Percentiles rank a stretch among this genome's conserved stretches.
Evolutionary conservation across 2,888 invertebrate genomes (phyloP).

Genomic region (Octodonta nipae): DNA sequence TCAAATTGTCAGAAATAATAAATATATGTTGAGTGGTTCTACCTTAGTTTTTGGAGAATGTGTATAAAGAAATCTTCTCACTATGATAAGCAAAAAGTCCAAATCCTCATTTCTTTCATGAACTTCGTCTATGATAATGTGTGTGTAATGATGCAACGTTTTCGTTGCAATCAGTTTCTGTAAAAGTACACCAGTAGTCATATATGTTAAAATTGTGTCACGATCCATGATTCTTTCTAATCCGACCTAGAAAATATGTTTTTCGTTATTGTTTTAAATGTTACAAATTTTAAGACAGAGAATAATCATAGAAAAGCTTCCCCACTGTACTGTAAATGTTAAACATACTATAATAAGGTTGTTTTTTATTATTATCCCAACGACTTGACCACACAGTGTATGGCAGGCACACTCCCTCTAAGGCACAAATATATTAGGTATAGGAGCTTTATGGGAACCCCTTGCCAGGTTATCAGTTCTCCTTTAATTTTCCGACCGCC

Average conservation of each 20-base stretch:
- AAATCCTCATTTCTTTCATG: slow-evolving; percentile 87
- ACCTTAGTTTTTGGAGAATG: slow-evolving; percentile 50
- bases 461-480: no score
- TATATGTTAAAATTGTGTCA: slow-evolving; percentile 69
- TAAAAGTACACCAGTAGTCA: slow-evolving; percentile 79
- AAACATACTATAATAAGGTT: no score
- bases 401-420: no score
- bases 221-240: slow-evolving; percentile 45
- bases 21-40: not conserved
- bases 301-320: not conserved
- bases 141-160: slow-evolving; percentile 66
- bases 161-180: slow-evolving; percentile 59
- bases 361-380: no score
- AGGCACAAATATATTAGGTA: no score
- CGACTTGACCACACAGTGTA: no score
- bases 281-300: not conserved
- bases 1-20: not conserved
- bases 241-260: slow-evolving; percentile 47
- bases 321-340: not conserved
- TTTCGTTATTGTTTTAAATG: not conserved
- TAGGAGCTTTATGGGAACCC: no score
- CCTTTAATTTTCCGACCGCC: no score
- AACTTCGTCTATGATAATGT: slow-evolving; percentile 85
- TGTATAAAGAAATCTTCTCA: slow-evolving; percentile 60
- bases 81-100: slow-evolving; percentile 75